A percentile compares a stretch with the other conserved stretches of the same genome.
Conservation (phyloP, 37 sponge, comb jelly and placozoan species). For the Corticium candelabrum region DNA sequence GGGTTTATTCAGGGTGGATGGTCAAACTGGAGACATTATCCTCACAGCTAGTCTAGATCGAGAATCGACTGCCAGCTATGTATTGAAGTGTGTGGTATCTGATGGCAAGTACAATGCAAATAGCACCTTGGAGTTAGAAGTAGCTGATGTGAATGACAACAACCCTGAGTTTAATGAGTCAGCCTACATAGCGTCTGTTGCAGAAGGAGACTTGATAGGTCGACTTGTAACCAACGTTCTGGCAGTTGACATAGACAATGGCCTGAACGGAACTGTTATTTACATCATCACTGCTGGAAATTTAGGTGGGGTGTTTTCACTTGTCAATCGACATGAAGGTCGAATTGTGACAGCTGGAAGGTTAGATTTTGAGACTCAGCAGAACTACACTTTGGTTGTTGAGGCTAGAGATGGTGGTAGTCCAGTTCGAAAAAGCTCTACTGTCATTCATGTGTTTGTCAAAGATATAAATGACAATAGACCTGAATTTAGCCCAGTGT, state of each 20-base stretch:
- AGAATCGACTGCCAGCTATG: slow-evolving; percentile 15
- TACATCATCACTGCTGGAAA: slow-evolving; percentile 24
- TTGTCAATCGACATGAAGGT: neutral
- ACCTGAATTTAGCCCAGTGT: slow-evolving; percentile 27
- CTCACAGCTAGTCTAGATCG: neutral
- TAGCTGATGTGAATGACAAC: slow-evolving; percentile 36
- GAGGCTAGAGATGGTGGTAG: neutral
- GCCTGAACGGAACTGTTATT: slow-evolving; percentile 15
- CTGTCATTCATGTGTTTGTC: slow-evolving; percentile 36
- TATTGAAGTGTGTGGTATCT: neutral
- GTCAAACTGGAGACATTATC: neutral
- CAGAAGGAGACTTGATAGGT: slow-evolving; percentile 8
- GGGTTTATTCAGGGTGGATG: slow-evolving; percentile 6
- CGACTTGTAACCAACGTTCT: slow-evolving; percentile 8
- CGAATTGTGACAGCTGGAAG: neutral
- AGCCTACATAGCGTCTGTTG: slow-evolving; percentile 25
- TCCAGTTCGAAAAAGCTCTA: slow-evolving; percentile 37
- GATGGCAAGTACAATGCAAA: neutral
- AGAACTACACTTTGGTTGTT: slow-evolving; percentile 2
- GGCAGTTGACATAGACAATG: slow-evolving; percentile 42
- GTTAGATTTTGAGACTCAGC: slow-evolving; percentile 16
- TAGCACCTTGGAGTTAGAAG: slow-evolving; percentile 12
- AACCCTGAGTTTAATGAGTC: slow-evolving; percentile 35
- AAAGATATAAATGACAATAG: slow-evolving; percentile 45
- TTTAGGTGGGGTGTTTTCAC: neutral